These are phyloP conservation scores for Aphelocoma californica DNA, from an alignment of 2,797 vertebrate genomes.

Conservation along the genomic window DNA sequence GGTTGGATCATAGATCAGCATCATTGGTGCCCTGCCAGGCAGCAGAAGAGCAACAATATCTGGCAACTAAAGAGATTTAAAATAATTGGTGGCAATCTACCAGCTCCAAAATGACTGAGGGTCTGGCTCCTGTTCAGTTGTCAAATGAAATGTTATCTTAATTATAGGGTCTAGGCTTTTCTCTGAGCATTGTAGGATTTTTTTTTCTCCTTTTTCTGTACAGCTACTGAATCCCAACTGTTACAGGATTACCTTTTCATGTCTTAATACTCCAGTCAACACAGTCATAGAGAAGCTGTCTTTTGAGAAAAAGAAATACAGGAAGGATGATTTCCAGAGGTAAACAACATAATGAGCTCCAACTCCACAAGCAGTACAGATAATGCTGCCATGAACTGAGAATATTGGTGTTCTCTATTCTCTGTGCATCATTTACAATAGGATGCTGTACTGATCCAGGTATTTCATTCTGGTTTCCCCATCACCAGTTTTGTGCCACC, in stretches of 20 bases:
- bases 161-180: constrained; percentile 21
- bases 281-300: background rate
- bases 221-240: background rate
- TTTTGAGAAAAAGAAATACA: background rate
- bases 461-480: background rate
- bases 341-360: background rate
- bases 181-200: background rate
- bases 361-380: background rate
- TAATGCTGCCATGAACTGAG: background rate
- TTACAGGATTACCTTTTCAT: constrained; percentile 38
- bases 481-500: background rate
- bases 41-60: background rate
- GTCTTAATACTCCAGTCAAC: constrained; percentile 37
- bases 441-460: background rate
- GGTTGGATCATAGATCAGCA: background rate
- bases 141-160: constrained; percentile 51
- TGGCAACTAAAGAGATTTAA: background rate
- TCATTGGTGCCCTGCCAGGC: background rate
- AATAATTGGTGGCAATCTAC: constrained; percentile 7
- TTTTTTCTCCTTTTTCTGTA: background rate
- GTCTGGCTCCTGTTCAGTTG: constrained; percentile 12
- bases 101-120: constrained; percentile 9
- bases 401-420: background rate
- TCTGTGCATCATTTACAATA: background rate
- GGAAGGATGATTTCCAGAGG: background rate